A percentile compares a stretch with the other conserved stretches of the same genome.
Conservation (phyloP, 1,140 invertebrate species). For the Microplitis demolitor region DNA sequence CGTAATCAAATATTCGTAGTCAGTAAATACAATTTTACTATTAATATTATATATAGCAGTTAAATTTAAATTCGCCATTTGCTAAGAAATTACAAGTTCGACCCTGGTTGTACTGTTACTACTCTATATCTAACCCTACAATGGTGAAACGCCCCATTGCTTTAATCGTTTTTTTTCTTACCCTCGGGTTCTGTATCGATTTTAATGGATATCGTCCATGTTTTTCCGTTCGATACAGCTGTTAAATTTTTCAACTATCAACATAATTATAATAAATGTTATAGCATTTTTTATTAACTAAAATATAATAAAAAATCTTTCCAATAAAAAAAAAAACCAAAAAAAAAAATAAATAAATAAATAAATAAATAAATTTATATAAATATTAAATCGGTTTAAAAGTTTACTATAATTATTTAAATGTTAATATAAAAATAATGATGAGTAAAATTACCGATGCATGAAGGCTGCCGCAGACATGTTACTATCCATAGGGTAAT, state of each 20-base stretch:
- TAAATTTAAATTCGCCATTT: neutral
- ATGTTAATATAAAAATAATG: no score
- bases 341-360: neutral
- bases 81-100: neutral
- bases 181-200: conserved; percentile 13
- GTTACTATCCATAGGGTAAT: conserved; percentile 60
- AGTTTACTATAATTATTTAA: no score
- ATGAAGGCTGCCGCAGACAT: conserved; percentile 59
- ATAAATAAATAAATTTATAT: neutral
- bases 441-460: conserved; percentile 33
- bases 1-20: conserved; percentile 14
- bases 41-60: no score
- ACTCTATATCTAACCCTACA: conserved; percentile 7
- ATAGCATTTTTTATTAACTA: no score
- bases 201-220: conserved; percentile 8
- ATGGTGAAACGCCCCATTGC: conserved; percentile 22
- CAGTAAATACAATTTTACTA: conserved; percentile 9
- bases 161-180: conserved; percentile 3
- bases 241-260: neutral
- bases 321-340: no score
- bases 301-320: no score
- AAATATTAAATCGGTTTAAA: neutral
- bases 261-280: neutral
- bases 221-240: neutral
- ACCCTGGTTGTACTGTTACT: conserved; percentile 4